Evolutionary conservation across 2,797 vertebrate species (phyloP).

Genomic region (Masticophis lateralis): DNA sequence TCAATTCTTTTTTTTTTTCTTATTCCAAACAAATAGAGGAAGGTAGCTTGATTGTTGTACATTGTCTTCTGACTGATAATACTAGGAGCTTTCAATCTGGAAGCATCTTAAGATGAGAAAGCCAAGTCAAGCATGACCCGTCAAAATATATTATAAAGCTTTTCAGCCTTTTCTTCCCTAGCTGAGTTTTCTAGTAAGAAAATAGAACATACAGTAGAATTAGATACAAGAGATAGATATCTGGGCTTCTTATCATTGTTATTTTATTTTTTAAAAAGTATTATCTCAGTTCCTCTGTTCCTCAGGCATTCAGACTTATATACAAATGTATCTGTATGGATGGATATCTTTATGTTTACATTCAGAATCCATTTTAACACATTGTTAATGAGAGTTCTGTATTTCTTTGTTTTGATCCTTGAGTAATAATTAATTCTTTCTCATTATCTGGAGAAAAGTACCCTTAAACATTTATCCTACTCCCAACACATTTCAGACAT

Average conservation of each 20-base stretch:
- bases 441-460: neutral
- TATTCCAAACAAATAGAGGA: neutral
- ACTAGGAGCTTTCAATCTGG: neutral
- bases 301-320: neutral
- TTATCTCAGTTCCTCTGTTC: neutral
- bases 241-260: neutral
- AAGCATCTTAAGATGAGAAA: neutral
- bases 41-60: neutral
- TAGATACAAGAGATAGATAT: neutral
- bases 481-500: neutral
- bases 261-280: neutral
- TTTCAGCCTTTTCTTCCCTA: neutral
- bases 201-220: neutral
- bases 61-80: neutral
- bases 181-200: neutral
- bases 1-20: neutral
- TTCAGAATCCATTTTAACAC: neutral
- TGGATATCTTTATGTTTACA: neutral
- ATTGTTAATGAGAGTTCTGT: neutral
- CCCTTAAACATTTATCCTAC: neutral
- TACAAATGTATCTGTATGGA: neutral
- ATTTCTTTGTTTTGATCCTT: neutral
- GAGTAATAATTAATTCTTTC: neutral
- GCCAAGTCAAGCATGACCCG: neutral
- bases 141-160: neutral